phyloP scores from a whole-genome alignment of 2,113 vertebrate species.

The Pseudorasbora parva region DNA sequence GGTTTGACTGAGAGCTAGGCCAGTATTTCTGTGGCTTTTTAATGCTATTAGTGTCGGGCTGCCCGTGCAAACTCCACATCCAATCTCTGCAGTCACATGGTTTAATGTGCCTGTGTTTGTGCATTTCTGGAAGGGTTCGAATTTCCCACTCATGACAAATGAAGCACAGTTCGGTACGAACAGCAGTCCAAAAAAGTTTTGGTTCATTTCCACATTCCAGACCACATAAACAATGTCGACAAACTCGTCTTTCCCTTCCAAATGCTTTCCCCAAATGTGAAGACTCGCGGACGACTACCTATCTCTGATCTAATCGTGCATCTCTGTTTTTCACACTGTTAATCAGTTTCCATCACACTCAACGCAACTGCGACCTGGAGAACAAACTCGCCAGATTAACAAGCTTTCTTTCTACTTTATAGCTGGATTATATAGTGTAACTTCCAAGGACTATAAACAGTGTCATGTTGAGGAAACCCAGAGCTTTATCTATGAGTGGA shows the following conservation, averaged over 20 bases:
- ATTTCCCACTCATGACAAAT: slow-evolving; percentile 36
- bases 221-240: slow-evolving; percentile 58
- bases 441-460: slow-evolving; percentile 27
- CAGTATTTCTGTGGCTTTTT: slow-evolving; percentile 27
- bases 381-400: slow-evolving; percentile 29
- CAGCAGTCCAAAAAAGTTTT: background rate
- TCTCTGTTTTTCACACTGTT: slow-evolving; percentile 10
- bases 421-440: slow-evolving; percentile 19
- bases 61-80: slow-evolving; percentile 31
- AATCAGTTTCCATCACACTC: slow-evolving; percentile 12
- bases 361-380: background rate
- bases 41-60: slow-evolving; percentile 52
- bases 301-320: background rate
- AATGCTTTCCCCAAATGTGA: slow-evolving; percentile 41
- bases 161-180: slow-evolving; percentile 29
- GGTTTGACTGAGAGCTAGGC: slow-evolving; percentile 5
- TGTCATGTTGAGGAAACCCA: slow-evolving; percentile 50
- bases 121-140: slow-evolving; percentile 38
- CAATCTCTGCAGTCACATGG: slow-evolving; percentile 33
- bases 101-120: slow-evolving; percentile 41
- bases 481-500: background rate
- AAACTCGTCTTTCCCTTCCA: slow-evolving; percentile 53
- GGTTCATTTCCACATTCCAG: slow-evolving; percentile 69
- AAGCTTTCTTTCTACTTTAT: slow-evolving; percentile 30
- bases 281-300: background rate